Percentiles rank a stretch among this genome's conserved stretches.
These are phyloP conservation scores for Hippopotamus amphibius DNA, from an alignment of 2,113 vertebrate species.

Conservation along the genomic window DNA sequence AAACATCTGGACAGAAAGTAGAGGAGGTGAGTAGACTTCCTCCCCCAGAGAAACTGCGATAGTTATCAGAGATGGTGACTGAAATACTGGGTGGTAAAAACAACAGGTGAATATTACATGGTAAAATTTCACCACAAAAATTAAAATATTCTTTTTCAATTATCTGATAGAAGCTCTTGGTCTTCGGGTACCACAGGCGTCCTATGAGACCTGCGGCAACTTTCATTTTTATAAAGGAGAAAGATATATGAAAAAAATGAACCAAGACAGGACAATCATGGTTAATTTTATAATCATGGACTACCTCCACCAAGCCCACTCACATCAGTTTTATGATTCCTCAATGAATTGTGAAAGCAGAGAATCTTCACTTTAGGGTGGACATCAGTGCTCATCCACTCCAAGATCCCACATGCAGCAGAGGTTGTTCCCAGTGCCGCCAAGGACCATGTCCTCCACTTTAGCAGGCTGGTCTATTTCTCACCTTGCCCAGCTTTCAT, in stretches of 20 bases:
- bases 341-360: background rate
- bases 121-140: background rate
- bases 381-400: background rate
- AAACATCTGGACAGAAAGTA: background rate
- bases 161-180: background rate
- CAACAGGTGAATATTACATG: background rate
- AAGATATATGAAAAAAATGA: background rate
- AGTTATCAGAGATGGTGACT: background rate
- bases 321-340: background rate
- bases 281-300: background rate
- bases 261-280: background rate
- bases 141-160: background rate
- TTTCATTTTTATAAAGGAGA: slow-evolving; percentile 9
- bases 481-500: background rate
- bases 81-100: background rate
- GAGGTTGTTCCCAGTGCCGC: background rate
- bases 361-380: background rate
- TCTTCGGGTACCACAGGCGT: background rate
- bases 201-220: background rate
- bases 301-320: background rate
- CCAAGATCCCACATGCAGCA: background rate
- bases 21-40: background rate
- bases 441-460: background rate
- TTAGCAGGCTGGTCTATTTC: background rate
- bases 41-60: background rate